phyloP scores from a whole-genome alignment of 2,113 vertebrate genomes.

The Polypterus senegalus region DNA sequence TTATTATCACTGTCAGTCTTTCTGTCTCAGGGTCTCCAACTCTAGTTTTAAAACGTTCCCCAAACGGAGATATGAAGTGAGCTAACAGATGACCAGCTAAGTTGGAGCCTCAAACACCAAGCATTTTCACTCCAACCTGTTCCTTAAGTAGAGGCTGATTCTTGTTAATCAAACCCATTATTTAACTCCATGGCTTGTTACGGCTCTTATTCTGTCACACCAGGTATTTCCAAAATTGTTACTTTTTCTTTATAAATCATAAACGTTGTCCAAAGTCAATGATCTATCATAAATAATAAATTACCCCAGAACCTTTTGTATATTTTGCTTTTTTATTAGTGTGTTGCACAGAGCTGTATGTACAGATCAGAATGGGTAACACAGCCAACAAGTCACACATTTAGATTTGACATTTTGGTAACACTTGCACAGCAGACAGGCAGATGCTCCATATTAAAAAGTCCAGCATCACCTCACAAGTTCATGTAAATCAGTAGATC shows the following conservation, averaged over 20 bases:
- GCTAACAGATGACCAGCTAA: constrained; percentile 2
- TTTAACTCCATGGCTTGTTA: too few relatives aligned
- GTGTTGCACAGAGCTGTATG: constrained; percentile 61
- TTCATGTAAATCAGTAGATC: constrained; percentile 60
- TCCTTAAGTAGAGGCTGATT: too few relatives aligned
- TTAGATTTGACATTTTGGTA: constrained; percentile 71
- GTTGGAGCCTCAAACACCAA: too few relatives aligned
- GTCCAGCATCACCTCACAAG: constrained; percentile 51
- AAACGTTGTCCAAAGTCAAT: constrained; percentile 42
- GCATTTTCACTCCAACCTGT: too few relatives aligned
- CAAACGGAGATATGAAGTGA: constrained; percentile 26
- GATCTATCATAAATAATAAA: constrained; percentile 37
- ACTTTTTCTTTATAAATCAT: constrained; percentile 37
- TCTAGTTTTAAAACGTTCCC: too few relatives aligned
- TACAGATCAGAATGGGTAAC: constrained; percentile 63
- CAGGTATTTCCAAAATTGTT: background rate
- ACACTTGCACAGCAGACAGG: constrained; percentile 79
- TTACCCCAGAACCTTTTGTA: constrained; percentile 38
- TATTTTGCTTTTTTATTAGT: constrained; percentile 58
- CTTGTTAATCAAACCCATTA: too few relatives aligned
- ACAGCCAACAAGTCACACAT: constrained; percentile 61
- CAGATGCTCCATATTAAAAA: constrained; percentile 70
- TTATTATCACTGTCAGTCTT: too few relatives aligned
- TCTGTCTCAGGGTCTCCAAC: too few relatives aligned
- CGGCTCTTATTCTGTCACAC: too few relatives aligned